Conservation (phyloP, 1,140 invertebrate genomes). For the Drosophila quadrilineata region DNA sequence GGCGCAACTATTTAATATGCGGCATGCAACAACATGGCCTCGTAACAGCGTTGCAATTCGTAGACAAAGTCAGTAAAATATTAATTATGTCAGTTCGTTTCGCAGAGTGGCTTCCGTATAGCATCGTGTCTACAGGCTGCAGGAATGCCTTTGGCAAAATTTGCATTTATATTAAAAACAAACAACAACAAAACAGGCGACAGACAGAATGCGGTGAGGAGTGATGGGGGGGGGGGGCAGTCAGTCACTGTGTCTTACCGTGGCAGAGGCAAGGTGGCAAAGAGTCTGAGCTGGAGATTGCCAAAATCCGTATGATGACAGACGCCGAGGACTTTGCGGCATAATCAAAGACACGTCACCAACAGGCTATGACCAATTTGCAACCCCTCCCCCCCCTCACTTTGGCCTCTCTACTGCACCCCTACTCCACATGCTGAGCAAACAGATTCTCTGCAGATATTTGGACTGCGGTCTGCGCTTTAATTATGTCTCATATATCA, state of each 20-base stretch:
- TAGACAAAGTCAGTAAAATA: conserved; percentile 68
- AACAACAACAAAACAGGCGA: conserved; percentile 58
- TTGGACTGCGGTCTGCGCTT: conserved; percentile 57
- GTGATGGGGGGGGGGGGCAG: too few species aligned
- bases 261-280: too few species aligned
- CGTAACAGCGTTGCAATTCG: conserved; percentile 46
- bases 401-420: not conserved
- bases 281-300: not conserved
- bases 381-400: conserved; percentile 2
- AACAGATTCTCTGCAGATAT: conserved; percentile 53
- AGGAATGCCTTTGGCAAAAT: conserved; percentile 64
- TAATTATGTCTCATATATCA: conserved; percentile 81
- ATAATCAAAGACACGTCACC: conserved; percentile 76
- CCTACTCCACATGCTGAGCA: not conserved
- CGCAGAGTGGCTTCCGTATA: too few species aligned
- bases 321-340: conserved; percentile 69
- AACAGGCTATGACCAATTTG: conserved; percentile 72
- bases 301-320: conserved; percentile 57
- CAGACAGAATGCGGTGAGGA: conserved; percentile 10
- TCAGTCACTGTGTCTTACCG: too few species aligned
- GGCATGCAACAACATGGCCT: conserved; percentile 30
- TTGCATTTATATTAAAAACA: conserved; percentile 80
- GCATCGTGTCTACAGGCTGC: conserved; percentile 22
- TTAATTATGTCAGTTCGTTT: conserved; percentile 70
- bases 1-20: conserved; percentile 66